A percentile compares a stretch with the other conserved stretches of the same genome.
phyloP scores from a whole-genome alignment of 1,140 invertebrate species.

The Drepana arcuata region DNA sequence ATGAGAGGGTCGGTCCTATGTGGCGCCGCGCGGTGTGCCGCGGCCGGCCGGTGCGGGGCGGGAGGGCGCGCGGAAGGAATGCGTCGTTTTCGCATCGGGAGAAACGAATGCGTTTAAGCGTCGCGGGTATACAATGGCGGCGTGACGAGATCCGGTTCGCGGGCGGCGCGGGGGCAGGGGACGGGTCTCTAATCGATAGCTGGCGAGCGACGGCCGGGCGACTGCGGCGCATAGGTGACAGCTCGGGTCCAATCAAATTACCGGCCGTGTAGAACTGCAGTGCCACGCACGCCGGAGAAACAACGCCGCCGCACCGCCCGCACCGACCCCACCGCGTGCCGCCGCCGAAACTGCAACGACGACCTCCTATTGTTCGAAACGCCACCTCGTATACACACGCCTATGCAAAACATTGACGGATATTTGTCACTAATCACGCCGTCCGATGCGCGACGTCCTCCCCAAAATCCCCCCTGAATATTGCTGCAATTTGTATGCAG shows the following conservation, averaged over 20 bases:
- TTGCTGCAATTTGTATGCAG: slow-evolving; percentile 16
- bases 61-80: slow-evolving; percentile 65
- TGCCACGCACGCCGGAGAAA: slow-evolving; percentile 43
- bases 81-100: slow-evolving; percentile 72
- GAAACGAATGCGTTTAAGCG: slow-evolving; percentile 72
- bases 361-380: slow-evolving; percentile 43
- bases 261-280: slow-evolving; percentile 54
- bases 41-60: slow-evolving; percentile 37
- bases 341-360: slow-evolving; percentile 26
- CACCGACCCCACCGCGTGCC: slow-evolving; percentile 19
- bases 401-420: slow-evolving; percentile 35
- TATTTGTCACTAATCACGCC: slow-evolving; percentile 32
- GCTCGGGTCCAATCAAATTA: slow-evolving; percentile 71
- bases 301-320: slow-evolving; percentile 35
- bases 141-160: slow-evolving; percentile 70
- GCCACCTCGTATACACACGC: slow-evolving; percentile 23
- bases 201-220: slow-evolving; percentile 71
- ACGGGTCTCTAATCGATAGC: slow-evolving; percentile 71
- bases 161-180: slow-evolving; percentile 49
- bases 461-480: slow-evolving; percentile 19
- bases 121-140: slow-evolving; percentile 70
- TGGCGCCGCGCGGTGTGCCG: slow-evolving; percentile 35
- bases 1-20: slow-evolving; percentile 48
- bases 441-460: slow-evolving; percentile 23
- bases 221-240: slow-evolving; percentile 69